Base-by-base conservation (phyloP, 2,113 vertebrate species). In the Varanus salvator region DNA sequence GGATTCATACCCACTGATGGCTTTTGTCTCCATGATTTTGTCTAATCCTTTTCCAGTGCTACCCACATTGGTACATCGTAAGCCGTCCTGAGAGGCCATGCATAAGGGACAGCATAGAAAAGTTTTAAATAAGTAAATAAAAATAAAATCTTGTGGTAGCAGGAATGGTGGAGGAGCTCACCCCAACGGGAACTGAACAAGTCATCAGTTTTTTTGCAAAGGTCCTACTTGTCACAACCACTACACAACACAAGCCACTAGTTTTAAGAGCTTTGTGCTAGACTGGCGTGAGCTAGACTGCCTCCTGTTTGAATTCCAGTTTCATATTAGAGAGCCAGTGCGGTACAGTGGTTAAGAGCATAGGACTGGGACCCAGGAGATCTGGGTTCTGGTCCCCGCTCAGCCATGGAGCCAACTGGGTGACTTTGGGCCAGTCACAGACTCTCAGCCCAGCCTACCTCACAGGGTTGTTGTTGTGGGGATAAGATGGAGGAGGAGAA, bases 301-400 rank as follows among this genome's bases (percentile, higher is more conserved):
- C 75, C 75, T 68, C 2, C 0, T 64, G 54, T 6, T 71, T 31
- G 80, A 87, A 90, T 89, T 89, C 64, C 75, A 90, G 80, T 64
- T 90, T 91, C 90, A 74, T 5, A 92, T 44, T 44, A 44, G 38
- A 44, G 38, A 44, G 38, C 38, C 38, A 44, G 38, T 44, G 38
- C 3, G 38, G 38, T 44, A 3, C 3, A 44, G 38, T 3, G 38
- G 38, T 44, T 44, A 44, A 1, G 38, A 44, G 3, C 3, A 3
- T 3, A 44, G 38, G 38, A 44, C 38, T 44, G 38, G 38, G 38
- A 44, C 38, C 1, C 38, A 44, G 38, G 3, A 2, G 38, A 44
- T 44, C 38, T 44, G 38, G 38, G 38, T 44, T 44, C 38, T 44
- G 3, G 38, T 44, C 38, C 38, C 38, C 38, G 3, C 38, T 44